Evolutionary conservation across 2,888 invertebrate species (phyloP).

Genomic region (Macaria notata): DNA sequence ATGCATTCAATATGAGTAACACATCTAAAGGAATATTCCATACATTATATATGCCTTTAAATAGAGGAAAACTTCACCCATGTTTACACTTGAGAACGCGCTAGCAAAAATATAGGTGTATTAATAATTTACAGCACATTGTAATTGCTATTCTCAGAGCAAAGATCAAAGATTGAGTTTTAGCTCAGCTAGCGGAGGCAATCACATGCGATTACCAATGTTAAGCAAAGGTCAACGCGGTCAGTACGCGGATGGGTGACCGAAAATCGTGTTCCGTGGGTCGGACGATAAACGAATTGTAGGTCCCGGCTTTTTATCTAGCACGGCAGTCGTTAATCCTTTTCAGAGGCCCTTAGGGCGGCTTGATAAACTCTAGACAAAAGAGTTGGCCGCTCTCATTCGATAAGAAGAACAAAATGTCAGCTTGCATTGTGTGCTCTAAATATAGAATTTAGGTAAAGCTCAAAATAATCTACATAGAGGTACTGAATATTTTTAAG

Average conservation of each 20-base stretch:
- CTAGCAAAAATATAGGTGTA: background rate
- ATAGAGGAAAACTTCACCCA: conserved; percentile 9
- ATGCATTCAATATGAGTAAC: conserved; percentile 1
- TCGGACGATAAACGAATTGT: too few relatives aligned
- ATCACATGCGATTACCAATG: too few relatives aligned
- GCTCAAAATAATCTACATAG: background rate
- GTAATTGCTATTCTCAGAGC: conserved; percentile 3
- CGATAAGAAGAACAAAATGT: background rate
- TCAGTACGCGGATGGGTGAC: too few relatives aligned
- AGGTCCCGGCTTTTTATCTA: too few relatives aligned
- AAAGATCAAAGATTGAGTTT: conserved; percentile 11
- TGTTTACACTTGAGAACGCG: conserved; percentile 5
- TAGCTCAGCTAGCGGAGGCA: too few relatives aligned
- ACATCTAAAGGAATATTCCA: conserved; percentile 9
- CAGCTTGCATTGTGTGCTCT: conserved; percentile 8
- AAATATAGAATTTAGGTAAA: conserved; percentile 3
- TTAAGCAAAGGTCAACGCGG: too few relatives aligned
- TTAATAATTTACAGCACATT: conserved; percentile 4
- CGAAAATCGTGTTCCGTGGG: too few relatives aligned
- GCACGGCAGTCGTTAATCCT: too few relatives aligned
- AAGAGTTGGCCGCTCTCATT: background rate
- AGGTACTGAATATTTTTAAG: too few relatives aligned
- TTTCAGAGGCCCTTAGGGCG: too few relatives aligned
- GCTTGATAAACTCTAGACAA: too few relatives aligned
- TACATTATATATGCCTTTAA: conserved; percentile 1